Conservation (phyloP, 2,888 invertebrate species). For the Ormyrus rosae region DNA sequence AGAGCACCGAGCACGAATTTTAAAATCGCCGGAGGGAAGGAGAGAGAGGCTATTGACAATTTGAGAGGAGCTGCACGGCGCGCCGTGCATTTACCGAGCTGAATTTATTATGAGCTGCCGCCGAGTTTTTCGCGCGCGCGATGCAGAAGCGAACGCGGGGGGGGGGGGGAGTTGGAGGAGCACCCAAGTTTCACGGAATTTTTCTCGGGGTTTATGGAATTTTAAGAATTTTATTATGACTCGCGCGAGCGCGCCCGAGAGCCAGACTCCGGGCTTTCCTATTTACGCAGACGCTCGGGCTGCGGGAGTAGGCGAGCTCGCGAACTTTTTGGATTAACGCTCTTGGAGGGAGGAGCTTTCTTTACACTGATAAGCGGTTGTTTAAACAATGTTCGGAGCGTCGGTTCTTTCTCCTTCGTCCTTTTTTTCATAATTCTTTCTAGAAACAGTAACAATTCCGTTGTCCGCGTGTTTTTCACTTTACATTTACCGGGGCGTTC, state of each 20-base stretch:
- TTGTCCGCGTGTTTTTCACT: too few species aligned
- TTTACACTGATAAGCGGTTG: too few species aligned
- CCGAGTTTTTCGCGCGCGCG: not conserved
- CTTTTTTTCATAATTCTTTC: too few species aligned
- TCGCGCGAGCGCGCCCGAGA: not conserved
- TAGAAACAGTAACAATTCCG: too few species aligned
- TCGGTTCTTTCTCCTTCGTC: too few species aligned
- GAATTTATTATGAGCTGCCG: conserved; percentile 5
- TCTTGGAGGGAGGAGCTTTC: too few species aligned
- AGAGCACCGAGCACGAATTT: not conserved
- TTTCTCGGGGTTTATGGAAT: conserved; percentile 7
- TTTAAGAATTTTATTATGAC: conserved; percentile 27
- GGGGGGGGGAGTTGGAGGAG: not conserved
- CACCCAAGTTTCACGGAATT: conserved; percentile 13
- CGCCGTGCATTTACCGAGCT: not conserved
- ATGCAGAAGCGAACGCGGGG: not conserved
- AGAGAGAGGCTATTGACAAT: not conserved
- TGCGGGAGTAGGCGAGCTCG: too few species aligned
- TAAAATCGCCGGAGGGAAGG: not conserved
- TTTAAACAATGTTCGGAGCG: too few species aligned
- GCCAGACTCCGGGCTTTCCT: too few species aligned
- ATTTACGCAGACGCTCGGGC: too few species aligned
- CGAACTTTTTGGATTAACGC: too few species aligned
- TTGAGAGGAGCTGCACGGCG: not conserved
- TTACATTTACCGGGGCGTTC: too few species aligned